Evolutionary conservation across 2,888 invertebrate species (phyloP).

Genomic region (Drosophila macrospina): DNA sequence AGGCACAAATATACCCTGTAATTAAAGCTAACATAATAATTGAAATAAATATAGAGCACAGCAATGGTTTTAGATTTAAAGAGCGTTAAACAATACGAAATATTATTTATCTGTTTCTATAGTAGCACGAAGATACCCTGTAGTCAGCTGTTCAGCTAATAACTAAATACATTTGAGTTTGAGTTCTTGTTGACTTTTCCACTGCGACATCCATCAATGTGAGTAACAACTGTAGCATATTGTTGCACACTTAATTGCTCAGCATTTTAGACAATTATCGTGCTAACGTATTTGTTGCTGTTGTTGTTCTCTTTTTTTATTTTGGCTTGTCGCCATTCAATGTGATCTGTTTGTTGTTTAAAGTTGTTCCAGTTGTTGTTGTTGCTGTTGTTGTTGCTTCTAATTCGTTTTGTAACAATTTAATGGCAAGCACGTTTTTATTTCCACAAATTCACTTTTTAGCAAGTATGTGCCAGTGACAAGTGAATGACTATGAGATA

Average conservation of each 20-base stretch:
- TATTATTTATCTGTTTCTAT: too few relatives aligned
- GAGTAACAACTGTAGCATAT: constrained; percentile 1
- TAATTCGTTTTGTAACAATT: constrained; percentile 69
- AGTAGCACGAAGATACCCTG: background rate
- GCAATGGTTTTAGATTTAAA: too few relatives aligned
- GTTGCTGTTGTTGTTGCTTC: constrained; percentile 29
- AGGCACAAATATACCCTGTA: too few relatives aligned
- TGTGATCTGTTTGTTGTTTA: constrained; percentile 41
- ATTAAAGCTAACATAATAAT: too few relatives aligned
- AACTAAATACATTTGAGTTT: background rate
- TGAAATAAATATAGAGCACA: too few relatives aligned
- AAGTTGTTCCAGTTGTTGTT: background rate
- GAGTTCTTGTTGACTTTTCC: background rate
- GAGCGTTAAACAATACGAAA: too few relatives aligned
- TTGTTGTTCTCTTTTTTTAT: constrained; percentile 22
- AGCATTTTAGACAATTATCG: constrained; percentile 30
- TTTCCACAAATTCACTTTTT: constrained; percentile 46
- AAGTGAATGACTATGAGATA: background rate
- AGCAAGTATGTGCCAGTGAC: background rate
- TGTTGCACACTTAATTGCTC: constrained; percentile 30
- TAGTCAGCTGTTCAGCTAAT: too few relatives aligned
- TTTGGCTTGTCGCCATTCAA: constrained; percentile 36
- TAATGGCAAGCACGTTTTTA: constrained; percentile 71
- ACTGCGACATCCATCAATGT: background rate
- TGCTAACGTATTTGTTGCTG: constrained; percentile 35